Percentiles rank a stretch among this genome's conserved stretches.
Evolutionary conservation across 2,113 vertebrate genomes (phyloP).

Genomic region (Balaeniceps rex): DNA sequence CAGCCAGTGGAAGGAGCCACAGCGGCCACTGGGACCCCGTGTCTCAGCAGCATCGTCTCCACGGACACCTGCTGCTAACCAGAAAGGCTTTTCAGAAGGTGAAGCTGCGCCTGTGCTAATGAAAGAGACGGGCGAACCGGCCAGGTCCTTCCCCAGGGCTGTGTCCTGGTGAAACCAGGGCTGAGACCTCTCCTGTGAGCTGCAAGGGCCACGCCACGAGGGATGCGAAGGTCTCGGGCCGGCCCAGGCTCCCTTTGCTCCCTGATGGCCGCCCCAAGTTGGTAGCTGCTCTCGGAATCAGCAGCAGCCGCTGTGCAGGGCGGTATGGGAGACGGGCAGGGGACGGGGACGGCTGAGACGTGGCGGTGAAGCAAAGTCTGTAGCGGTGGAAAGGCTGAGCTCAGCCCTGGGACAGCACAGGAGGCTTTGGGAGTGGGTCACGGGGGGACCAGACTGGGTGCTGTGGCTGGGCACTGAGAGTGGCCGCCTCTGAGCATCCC

Average conservation of each 20-base stretch:
- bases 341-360: background rate
- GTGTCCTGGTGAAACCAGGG: background rate
- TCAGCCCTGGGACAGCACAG: background rate
- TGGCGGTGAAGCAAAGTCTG: fast-evolving
- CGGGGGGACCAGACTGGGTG: background rate
- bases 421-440: background rate
- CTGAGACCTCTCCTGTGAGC: background rate
- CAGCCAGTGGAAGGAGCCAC: background rate
- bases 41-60: fast-evolving
- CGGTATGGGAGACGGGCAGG: fast-evolving
- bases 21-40: fast-evolving
- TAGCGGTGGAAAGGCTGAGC: background rate
- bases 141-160: background rate
- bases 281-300: background rate
- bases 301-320: background rate
- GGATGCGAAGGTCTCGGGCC: background rate
- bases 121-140: background rate
- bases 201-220: fast-evolving
- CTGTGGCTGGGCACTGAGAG: background rate
- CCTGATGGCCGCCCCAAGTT: no score
- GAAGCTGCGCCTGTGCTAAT: background rate
- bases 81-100: background rate
- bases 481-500: background rate
- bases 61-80: fast-evolving
- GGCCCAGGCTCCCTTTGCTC: background rate